These are phyloP conservation scores for Corvus moneduloides DNA, from an alignment of 2,113 vertebrate species.

Conservation along the genomic window DNA sequence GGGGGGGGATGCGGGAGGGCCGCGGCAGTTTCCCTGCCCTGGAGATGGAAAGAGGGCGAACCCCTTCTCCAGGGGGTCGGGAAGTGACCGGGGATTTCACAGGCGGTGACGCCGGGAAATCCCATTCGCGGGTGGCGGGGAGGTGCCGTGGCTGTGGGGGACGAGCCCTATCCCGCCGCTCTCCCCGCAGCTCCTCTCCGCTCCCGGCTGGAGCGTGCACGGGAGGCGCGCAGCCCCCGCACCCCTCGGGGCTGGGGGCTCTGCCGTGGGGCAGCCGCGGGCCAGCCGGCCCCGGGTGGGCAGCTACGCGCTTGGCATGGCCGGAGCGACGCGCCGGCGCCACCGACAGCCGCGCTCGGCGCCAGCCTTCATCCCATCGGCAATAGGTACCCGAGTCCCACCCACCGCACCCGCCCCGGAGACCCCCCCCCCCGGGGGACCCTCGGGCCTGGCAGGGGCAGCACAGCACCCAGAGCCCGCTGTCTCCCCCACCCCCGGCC, in stretches of 20 bases:
- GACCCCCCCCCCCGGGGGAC: background rate
- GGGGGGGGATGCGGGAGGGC: background rate
- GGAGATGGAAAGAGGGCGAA: background rate
- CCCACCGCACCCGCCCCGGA: background rate
- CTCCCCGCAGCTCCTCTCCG: constrained; percentile 7
- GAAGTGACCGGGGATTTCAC: background rate
- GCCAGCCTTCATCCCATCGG: constrained; percentile 36
- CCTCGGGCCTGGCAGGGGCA: background rate
- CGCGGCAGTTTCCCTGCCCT: background rate
- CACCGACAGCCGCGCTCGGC: background rate
- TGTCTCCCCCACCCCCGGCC: background rate
- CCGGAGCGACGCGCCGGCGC: background rate
- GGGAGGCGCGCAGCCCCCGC: background rate
- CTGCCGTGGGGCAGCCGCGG: background rate
- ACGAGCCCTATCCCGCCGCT: background rate
- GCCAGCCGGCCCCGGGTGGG: background rate
- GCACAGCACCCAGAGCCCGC: background rate
- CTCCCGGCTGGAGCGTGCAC: background rate
- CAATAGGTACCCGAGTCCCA: constrained; percentile 31
- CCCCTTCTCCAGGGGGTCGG: background rate
- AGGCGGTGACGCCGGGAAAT: background rate
- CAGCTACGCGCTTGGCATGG: constrained; percentile 42
- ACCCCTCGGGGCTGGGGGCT: background rate
- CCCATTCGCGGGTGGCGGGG: rapidly evolving
- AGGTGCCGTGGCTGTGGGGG: rapidly evolving